Conservation (phyloP, 2,888 invertebrate genomes). For the Dryobota labecula region DNA sequence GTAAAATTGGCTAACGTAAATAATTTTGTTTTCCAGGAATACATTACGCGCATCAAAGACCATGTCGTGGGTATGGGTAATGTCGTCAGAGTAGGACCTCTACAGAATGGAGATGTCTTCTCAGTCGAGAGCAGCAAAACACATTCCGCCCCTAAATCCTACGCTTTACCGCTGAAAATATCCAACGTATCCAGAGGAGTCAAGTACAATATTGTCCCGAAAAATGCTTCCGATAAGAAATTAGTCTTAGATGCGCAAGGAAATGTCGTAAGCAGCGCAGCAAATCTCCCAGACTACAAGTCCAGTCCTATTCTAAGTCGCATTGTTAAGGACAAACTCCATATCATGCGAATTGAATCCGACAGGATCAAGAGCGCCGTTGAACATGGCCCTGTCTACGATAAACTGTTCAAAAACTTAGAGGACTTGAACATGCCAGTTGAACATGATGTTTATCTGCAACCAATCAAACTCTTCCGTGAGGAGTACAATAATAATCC, state of each 20-base stretch:
- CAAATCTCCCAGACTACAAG: constrained; percentile 87
- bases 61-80: constrained; percentile 94
- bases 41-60: constrained; percentile 91
- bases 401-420: constrained; percentile 89
- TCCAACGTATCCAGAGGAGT: constrained; percentile 87
- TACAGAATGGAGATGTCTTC: constrained; percentile 86
- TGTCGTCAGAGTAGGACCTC: constrained; percentile 91
- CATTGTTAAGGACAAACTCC: constrained; percentile 88
- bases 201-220: constrained; percentile 88
- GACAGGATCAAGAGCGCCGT: constrained; percentile 91
- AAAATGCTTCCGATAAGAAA: constrained; percentile 88
- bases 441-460: constrained; percentile 88
- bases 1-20: background rate
- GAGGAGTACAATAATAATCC: constrained; percentile 89
- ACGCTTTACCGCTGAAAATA: constrained; percentile 87
- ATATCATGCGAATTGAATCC: constrained; percentile 89
- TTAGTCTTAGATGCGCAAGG: constrained; percentile 87
- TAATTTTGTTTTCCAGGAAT: constrained; percentile 79
- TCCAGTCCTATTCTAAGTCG: constrained; percentile 87
- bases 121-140: constrained; percentile 85
- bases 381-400: constrained; percentile 91
- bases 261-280: constrained; percentile 87
- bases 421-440: constrained; percentile 89
- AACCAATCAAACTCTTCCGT: constrained; percentile 90
- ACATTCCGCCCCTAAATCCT: constrained; percentile 84